Evolutionary conservation across 2,113 vertebrate genomes (phyloP).

Genomic region (Pteronura brasiliensis): DNA sequence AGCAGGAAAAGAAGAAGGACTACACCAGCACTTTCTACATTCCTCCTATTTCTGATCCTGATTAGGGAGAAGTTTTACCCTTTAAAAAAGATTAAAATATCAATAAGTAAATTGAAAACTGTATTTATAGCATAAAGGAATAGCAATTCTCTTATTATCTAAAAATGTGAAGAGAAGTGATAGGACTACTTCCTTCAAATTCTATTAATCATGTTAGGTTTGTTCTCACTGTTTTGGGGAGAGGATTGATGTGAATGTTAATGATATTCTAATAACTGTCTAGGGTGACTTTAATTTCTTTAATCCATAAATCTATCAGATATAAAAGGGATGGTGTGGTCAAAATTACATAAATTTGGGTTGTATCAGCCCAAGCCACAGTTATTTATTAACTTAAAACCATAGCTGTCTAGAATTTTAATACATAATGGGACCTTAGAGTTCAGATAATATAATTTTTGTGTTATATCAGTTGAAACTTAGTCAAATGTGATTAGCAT

Average conservation of each 20-base stretch:
- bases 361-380: neutral
- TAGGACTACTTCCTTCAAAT: neutral
- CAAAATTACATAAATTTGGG: neutral
- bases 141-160: neutral
- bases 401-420: neutral
- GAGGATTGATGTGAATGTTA: neutral
- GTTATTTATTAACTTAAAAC: neutral
- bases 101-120: neutral
- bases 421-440: neutral
- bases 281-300: neutral
- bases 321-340: neutral
- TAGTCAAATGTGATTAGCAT: neutral
- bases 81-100: neutral
- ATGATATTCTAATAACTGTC: neutral
- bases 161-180: neutral
- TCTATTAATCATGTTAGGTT: neutral
- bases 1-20: neutral
- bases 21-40: accelerated
- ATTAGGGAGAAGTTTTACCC: neutral
- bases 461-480: neutral
- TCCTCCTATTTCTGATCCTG: neutral
- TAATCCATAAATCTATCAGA: neutral
- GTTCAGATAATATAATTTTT: neutral
- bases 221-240: neutral
- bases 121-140: neutral